These are phyloP conservation scores for Anadara kagoshimensis DNA, from an alignment of 1,140 invertebrate genomes.

Conservation along the genomic window DNA sequence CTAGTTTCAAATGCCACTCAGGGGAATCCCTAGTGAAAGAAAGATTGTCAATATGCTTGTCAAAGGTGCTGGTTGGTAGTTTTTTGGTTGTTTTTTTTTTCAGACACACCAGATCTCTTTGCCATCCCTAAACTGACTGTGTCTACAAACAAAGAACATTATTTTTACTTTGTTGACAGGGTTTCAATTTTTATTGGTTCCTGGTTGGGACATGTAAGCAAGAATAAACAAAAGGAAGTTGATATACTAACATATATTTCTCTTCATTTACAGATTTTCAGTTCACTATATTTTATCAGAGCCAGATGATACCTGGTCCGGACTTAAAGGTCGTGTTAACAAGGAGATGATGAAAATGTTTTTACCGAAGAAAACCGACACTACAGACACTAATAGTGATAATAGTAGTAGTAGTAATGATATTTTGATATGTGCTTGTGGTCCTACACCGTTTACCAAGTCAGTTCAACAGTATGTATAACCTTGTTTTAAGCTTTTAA, in stretches of 20 bases:
- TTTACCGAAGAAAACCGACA: conserved; percentile 37
- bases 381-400: conserved; percentile 7
- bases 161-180: no score
- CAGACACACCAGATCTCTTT: no score
- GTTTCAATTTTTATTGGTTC: no score
- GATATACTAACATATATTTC: neutral
- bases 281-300: conserved; percentile 61
- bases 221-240: no score
- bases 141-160: no score
- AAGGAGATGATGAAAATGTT: conserved; percentile 48
- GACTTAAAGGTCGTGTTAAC: conserved; percentile 53
- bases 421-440: conserved; percentile 62
- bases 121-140: no score
- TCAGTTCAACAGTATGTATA: conserved; percentile 58
- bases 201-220: no score
- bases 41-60: no score
- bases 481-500: neutral
- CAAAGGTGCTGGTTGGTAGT: no score
- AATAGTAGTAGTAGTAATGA: neutral
- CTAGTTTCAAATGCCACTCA: no score
- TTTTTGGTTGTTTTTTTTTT: no score
- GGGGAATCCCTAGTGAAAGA: no score
- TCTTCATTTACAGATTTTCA: conserved; percentile 54
- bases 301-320: conserved; percentile 54
- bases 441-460: conserved; percentile 63